Evolutionary conservation across 2,888 invertebrate genomes (phyloP), one percentile per base, ranked within the genome.

Genomic region (Petrolisthes manimaculis): DNA sequence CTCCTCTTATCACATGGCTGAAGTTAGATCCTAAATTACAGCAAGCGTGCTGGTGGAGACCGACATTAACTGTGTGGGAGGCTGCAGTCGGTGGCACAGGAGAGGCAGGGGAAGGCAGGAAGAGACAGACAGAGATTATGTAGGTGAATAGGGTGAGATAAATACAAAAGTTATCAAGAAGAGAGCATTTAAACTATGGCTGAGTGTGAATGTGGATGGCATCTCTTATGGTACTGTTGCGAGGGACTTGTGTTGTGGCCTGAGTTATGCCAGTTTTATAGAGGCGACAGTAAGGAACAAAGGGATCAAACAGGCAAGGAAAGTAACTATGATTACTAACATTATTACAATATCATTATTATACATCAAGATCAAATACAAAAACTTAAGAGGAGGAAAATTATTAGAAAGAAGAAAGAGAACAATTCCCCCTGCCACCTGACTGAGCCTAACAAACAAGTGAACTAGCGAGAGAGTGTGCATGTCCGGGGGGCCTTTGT

Each of bases 381-480:
- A 71, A 71, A 71, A 14, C 21, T 61, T 12, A 61, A 71, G 71
- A n/a, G 71, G 71, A 71, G 71, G 71, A 71, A 71, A 71, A 71
- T n/a, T n/a, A 71, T 37, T 0, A 37, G 37, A 71, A 71, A 21
- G 6, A 71, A 8, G 71, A 71, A 74, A 54, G 53, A 81, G 61
- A 54, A 80, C 84, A 84, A 75, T 61, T 81, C 86, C 55, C 90
- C 88, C 83, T 90, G 90, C 88, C 90, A 90, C 85, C 88, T 80
- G 84, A 88, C 88, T 86, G 88, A 90, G 90, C 88, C 88, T 88
- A 86, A 82, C 84, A 77, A 89, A 89, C 89, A 89, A 86, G 89
- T 89, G 89, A 86, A 88, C 90, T 90, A 90, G 88, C 90, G 88
- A 89, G 90, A 90, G 90, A 90, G 90, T 85, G 84, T 85, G 88